phyloP scores from a whole-genome alignment of 64 coral and sea anemone species.

The Astreopora myriophthalma region DNA sequence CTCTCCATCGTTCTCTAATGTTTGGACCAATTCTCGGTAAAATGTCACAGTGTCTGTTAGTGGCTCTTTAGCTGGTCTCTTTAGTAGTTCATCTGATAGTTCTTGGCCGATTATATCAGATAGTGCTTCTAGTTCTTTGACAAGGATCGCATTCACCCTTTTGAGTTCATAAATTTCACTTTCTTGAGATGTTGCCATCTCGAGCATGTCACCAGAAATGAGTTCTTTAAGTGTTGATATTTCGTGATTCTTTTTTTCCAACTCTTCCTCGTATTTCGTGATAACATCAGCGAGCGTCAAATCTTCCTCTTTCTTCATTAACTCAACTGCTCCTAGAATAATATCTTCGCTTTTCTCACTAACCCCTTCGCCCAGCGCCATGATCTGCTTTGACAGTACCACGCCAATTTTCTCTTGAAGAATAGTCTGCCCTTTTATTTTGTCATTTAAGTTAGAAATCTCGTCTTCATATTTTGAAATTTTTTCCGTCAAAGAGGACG shows the following conservation, averaged over 20 bases:
- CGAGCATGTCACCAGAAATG: background rate
- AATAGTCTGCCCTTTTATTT: background rate
- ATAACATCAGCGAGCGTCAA: slow-evolving; percentile 31
- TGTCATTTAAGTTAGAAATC: background rate
- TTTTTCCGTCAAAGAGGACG: slow-evolving; percentile 14
- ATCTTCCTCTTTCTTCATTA: slow-evolving; percentile 13
- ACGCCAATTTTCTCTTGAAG: slow-evolving; percentile 48
- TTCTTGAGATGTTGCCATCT: slow-evolving; percentile 18
- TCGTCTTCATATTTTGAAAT: slow-evolving; percentile 26
- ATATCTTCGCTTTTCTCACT: background rate
- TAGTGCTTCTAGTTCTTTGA: slow-evolving; percentile 38
- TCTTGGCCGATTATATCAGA: slow-evolving; percentile 47
- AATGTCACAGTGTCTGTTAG: background rate
- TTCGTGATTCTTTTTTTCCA: slow-evolving; percentile 13
- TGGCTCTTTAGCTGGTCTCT: background rate
- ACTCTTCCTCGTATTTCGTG: slow-evolving; percentile 58
- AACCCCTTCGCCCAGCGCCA: background rate
- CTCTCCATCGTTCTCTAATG: background rate
- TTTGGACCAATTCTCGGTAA: background rate
- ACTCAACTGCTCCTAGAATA: background rate
- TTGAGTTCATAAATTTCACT: slow-evolving; percentile 36
- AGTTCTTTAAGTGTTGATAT: slow-evolving; percentile 30
- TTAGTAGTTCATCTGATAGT: slow-evolving; percentile 11
- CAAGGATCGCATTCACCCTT: slow-evolving; percentile 1
- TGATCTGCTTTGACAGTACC: slow-evolving; percentile 29